A percentile compares a stretch with the other conserved stretches of the same genome.
phyloP scores from a whole-genome alignment of 2,797 vertebrate species.

The Manis javanica region DNA sequence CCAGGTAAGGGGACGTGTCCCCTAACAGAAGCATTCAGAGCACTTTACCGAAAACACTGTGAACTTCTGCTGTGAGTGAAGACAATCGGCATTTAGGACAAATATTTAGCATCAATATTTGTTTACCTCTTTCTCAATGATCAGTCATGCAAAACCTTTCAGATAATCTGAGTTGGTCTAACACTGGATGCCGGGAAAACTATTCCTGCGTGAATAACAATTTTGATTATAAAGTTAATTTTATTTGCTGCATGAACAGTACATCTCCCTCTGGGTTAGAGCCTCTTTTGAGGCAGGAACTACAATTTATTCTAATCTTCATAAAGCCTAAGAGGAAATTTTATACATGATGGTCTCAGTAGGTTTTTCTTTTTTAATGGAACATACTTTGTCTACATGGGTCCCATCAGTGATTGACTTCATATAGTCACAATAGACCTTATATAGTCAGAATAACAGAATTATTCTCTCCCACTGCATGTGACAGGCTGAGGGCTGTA shows the following conservation, averaged over 20 bases:
- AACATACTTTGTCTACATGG: background rate
- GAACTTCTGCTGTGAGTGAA: background rate
- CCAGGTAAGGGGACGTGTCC: background rate
- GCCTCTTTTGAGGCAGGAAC: background rate
- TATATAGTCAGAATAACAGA: background rate
- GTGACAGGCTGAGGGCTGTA: background rate
- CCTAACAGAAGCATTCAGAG: background rate
- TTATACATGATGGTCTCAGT: background rate
- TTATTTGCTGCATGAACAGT: background rate
- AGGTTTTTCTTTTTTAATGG: background rate
- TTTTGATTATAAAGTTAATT: background rate
- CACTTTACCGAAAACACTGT: slow-evolving; percentile 3
- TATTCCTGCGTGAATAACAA: background rate
- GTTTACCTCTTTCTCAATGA: background rate
- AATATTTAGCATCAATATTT: background rate
- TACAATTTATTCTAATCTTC: background rate
- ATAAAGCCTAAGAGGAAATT: background rate
- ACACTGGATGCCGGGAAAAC: background rate
- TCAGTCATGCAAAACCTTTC: background rate
- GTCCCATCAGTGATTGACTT: background rate
- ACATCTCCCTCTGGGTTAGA: background rate
- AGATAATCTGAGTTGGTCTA: background rate
- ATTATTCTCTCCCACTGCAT: background rate
- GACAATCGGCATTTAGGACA: background rate
- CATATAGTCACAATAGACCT: background rate